A percentile compares a stretch with the other conserved stretches of the same genome.
Evolutionary conservation across 2,888 invertebrate species (phyloP).

Genomic region (Dorcus hopei): DNA sequence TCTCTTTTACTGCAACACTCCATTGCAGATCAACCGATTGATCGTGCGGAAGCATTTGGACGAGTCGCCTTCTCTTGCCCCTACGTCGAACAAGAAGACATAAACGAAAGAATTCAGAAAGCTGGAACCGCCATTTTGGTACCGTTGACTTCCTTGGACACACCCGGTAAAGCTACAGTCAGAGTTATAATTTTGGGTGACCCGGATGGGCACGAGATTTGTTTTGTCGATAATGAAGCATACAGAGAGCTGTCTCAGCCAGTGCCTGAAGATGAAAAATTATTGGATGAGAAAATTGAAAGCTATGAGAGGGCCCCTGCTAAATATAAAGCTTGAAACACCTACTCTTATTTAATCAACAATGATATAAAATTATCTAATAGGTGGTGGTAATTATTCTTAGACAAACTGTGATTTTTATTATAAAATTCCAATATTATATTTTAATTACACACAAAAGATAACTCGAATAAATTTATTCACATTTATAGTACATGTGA

Average conservation of each 20-base stretch:
- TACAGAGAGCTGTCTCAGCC: slow-evolving; percentile 83
- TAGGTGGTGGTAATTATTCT: too few relatives aligned
- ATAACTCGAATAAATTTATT: slow-evolving; percentile 1
- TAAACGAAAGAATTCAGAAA: slow-evolving; percentile 71
- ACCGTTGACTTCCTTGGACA: slow-evolving; percentile 87
- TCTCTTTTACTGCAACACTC: background rate
- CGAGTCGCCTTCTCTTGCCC: slow-evolving; percentile 94
- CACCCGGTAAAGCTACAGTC: slow-evolving; percentile 96
- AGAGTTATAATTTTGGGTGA: slow-evolving; percentile 94
- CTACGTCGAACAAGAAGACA: slow-evolving; percentile 66
- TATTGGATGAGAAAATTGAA: slow-evolving; percentile 72
- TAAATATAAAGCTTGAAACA: too few relatives aligned
- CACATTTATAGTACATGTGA: background rate
- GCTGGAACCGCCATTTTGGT: slow-evolving; percentile 76
- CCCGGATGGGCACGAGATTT: slow-evolving; percentile 97
- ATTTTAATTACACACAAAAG: background rate
- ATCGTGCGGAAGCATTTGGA: slow-evolving; percentile 89
- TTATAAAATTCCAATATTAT: too few relatives aligned
- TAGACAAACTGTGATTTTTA: too few relatives aligned
- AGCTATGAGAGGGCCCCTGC: slow-evolving; percentile 46
- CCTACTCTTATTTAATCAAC: too few relatives aligned
- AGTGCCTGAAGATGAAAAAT: slow-evolving; percentile 78
- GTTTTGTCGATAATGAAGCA: slow-evolving; percentile 96
- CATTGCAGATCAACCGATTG: slow-evolving; percentile 59
- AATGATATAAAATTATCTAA: too few relatives aligned